A percentile compares a stretch with the other conserved stretches of the same genome.
Conservation (phyloP, 2,113 vertebrate species). For the Sprattus sprattus region DNA sequence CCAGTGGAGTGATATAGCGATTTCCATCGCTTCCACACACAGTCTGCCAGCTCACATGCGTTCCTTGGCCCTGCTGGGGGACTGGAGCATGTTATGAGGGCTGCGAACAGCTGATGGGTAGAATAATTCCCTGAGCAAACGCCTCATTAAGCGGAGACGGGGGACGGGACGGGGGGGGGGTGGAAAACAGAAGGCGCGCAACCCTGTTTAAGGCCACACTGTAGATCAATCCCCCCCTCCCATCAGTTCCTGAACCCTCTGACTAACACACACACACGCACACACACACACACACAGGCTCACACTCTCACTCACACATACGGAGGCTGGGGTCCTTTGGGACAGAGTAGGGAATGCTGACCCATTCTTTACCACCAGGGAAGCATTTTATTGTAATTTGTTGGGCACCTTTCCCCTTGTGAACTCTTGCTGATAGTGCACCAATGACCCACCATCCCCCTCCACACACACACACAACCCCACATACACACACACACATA, state of each 20-base stretch:
- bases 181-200: background rate
- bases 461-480: too few species aligned
- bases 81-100: background rate
- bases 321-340: background rate
- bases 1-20: background rate
- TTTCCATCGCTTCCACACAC: background rate
- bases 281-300: too few species aligned
- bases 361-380: background rate
- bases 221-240: background rate
- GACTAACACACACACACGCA: background rate
- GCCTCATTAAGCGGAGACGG: background rate
- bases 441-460: background rate
- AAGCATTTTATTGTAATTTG: background rate
- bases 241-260: background rate
- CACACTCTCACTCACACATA: background rate
- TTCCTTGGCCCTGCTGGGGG: background rate
- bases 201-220: background rate
- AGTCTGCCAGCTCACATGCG: background rate
- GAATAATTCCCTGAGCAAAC: conserved; percentile 4
- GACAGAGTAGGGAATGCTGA: background rate
- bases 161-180: background rate
- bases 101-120: background rate
- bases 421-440: background rate
- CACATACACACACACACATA: background rate
- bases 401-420: background rate